Evolutionary conservation across 2,888 invertebrate species (phyloP).

Genomic region (Patella ulyssiponensis): DNA sequence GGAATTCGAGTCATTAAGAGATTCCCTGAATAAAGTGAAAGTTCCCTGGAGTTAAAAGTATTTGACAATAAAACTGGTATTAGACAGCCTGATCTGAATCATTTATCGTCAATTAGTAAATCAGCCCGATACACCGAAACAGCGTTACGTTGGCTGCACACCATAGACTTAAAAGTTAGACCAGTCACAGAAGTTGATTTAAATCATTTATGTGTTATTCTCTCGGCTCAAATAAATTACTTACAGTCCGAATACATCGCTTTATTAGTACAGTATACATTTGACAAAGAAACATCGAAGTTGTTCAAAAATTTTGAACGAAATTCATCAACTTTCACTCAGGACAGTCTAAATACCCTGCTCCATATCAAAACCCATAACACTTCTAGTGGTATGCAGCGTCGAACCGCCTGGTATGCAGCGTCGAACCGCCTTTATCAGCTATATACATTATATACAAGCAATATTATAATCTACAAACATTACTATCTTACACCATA

Average conservation of each 20-base stretch:
- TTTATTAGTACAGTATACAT: conserved; percentile 28
- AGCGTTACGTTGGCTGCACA: conserved; percentile 14
- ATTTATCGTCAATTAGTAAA: not conserved
- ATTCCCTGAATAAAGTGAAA: not conserved
- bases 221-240: conserved; percentile 20
- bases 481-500: no score
- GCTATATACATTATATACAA: no score
- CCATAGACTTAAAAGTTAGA: not conserved
- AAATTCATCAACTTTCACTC: conserved; percentile 26
- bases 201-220: conserved; percentile 3
- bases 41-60: conserved; percentile 17
- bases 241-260: conserved; percentile 31
- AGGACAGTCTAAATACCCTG: conserved; percentile 5
- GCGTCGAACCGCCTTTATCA: no score
- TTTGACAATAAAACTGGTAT: conserved; percentile 29
- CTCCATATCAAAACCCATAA: no score
- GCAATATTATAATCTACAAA: no score
- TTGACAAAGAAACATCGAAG: conserved; percentile 26
- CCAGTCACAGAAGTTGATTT: conserved; percentile 14
- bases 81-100: not conserved
- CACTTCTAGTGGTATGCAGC: no score
- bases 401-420: no score
- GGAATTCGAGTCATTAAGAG: not conserved
- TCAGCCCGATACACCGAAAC: conserved; percentile 3
- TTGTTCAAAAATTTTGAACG: conserved; percentile 25